Percentiles rank a stretch among this genome's conserved stretches.
These are phyloP conservation scores for Hystrix cristata DNA, from an alignment of 2,113 vertebrate genomes.

Conservation along the genomic window DNA sequence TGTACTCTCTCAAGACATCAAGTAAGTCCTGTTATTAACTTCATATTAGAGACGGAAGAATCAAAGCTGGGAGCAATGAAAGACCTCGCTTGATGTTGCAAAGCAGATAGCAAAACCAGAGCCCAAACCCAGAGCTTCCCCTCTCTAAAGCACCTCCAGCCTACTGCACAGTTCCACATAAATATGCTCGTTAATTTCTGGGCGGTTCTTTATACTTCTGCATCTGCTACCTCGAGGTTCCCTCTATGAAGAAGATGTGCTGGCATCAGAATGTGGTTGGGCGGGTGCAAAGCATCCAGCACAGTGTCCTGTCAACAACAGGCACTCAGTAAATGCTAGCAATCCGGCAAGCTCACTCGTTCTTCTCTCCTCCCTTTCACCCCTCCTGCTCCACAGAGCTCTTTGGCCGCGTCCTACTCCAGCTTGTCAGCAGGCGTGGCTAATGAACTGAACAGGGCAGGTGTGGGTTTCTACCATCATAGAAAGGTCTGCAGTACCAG, in stretches of 20 bases:
- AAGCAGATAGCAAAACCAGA: background rate
- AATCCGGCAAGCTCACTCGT: background rate
- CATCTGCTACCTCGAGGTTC: background rate
- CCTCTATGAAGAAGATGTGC: background rate
- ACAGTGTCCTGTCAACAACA: background rate
- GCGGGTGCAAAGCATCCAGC: background rate
- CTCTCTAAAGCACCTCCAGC: background rate
- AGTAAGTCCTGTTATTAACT: background rate
- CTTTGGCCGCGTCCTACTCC: background rate
- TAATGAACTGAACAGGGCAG: accelerated
- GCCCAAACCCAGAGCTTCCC: background rate
- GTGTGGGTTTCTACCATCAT: background rate
- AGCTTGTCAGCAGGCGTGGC: background rate
- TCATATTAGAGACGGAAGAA: background rate
- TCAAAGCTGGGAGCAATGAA: background rate
- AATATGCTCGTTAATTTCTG: accelerated
- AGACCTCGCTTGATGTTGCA: background rate
- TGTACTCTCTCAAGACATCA: background rate
- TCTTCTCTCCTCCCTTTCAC: background rate
- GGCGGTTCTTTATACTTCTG: background rate
- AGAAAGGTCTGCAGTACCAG: background rate
- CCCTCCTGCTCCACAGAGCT: too few species aligned
- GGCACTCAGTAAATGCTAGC: background rate
- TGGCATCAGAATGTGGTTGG: background rate
- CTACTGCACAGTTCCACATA: background rate